Base-by-base conservation (phyloP, 2,888 invertebrate genomes). In the Cerceris ruficornis region DNA sequence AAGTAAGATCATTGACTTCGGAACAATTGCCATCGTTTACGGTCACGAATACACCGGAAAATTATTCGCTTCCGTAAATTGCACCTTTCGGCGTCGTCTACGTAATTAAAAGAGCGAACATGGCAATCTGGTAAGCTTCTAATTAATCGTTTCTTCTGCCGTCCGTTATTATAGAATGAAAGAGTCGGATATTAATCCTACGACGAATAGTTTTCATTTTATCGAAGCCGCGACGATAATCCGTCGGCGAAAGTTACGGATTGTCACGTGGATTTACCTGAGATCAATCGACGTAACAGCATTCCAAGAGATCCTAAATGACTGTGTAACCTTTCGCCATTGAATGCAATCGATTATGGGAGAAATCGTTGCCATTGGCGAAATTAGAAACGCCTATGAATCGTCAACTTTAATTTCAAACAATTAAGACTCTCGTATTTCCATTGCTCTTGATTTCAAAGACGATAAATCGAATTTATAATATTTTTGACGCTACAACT, bases 271-370 rank as follows among this genome's bases (percentile, higher is more conserved):
- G 52, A 69, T 68, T 62, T 52, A 54, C 58, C 50, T 54, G 50
- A 46, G 66, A 78, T 78, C 50, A 39, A 68, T 60, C 4, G 15
- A 11, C 17, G 17, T 52, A 49, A 59, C 58, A 49, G 39, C 81
- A 77, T 81, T 68, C 64, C 64, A 49, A 43, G 14, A 7, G 60
- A 58, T 41, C 57, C 54, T 15, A 49, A 54, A 66, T 52, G 70
- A 66, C 66, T 74, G 62, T 60, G 13, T 81, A 69, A 81, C 77
- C 81, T 81, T 77, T 81, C 43, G 43, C 17, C 58, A 14, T 54
- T 49, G 66, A 60, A 72, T 79, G 49, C 50, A 57, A 80, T 50
- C 61, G 77, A 73, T 80, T 61, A 62, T 58, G 60, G 39, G 52
- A 73, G 46, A 71, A 80, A 80, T 61, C 42, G 54, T 49, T 14